These are phyloP conservation scores for Orycteropus afer DNA, from an alignment of 2,113 vertebrate genomes.

Conservation along the genomic window DNA sequence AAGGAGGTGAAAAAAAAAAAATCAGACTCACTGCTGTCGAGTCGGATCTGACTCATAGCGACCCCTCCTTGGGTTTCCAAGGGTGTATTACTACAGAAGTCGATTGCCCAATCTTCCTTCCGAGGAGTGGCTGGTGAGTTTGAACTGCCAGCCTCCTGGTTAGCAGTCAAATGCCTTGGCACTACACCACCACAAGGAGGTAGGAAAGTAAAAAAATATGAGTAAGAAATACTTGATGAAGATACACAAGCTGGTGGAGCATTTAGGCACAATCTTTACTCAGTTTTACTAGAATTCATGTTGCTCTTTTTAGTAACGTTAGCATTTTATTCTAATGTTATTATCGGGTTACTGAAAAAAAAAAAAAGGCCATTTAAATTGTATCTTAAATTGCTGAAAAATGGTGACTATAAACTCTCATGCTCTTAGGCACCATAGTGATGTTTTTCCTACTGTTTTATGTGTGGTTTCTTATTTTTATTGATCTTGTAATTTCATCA, in stretches of 20 bases:
- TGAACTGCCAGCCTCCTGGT: too few species aligned
- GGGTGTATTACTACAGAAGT: too few species aligned
- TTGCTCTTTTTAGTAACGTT: background rate
- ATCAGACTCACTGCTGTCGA: too few species aligned
- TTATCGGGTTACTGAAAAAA: background rate
- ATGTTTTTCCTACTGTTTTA: background rate
- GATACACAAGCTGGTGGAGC: background rate
- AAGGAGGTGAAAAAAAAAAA: background rate
- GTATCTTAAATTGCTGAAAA: background rate
- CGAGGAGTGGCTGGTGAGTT: too few species aligned
- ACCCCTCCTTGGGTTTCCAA: too few species aligned
- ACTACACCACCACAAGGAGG: too few species aligned
- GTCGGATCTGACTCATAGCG: too few species aligned
- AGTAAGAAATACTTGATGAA: background rate
- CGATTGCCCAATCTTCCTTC: too few species aligned
- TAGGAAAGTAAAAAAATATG: background rate
- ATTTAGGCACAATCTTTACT: background rate
- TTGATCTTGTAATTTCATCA: background rate
- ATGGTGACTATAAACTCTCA: background rate
- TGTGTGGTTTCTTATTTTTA: background rate
- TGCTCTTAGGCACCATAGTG: background rate
- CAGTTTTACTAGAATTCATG: background rate
- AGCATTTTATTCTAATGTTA: background rate
- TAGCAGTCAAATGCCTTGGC: too few species aligned
- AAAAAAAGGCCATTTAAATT: background rate